phyloP scores from a whole-genome alignment of 1,140 invertebrate genomes.

The Reticulitermes speratus region DNA sequence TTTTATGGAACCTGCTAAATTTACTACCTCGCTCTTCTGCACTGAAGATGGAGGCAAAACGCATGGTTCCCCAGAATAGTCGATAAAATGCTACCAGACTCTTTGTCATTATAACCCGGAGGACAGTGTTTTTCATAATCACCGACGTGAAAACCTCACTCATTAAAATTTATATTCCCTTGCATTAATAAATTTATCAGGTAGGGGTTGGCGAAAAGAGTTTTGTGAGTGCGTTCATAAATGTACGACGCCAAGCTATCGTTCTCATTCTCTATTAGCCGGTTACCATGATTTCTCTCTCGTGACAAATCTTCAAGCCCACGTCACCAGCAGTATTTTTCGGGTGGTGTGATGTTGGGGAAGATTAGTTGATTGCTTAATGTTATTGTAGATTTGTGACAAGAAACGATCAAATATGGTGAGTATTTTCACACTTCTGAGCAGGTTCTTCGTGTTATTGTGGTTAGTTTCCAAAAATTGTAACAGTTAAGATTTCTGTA shows the following conservation, averaged over 20 bases:
- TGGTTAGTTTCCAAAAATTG: not conserved
- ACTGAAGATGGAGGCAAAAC: too few relatives aligned
- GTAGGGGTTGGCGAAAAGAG: not conserved
- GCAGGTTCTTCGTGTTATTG: not conserved
- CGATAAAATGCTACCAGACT: too few relatives aligned
- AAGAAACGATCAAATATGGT: not conserved
- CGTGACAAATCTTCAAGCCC: not conserved
- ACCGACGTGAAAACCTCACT: too few relatives aligned
- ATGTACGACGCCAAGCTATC: not conserved
- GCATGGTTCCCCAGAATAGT: too few relatives aligned
- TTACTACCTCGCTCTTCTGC: too few relatives aligned
- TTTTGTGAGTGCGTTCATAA: not conserved
- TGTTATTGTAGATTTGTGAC: not conserved
- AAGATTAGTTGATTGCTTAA: not conserved
- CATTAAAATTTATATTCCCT: not conserved
- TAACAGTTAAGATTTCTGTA: not conserved
- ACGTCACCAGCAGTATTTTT: not conserved
- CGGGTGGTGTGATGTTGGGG: not conserved
- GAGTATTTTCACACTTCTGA: not conserved
- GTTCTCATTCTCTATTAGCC: not conserved
- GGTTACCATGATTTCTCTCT: not conserved
- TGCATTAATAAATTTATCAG: not conserved
- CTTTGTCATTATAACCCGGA: too few relatives aligned
- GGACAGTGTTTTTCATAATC: too few relatives aligned
- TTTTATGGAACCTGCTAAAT: too few relatives aligned